A percentile compares a stretch with the other conserved stretches of the same genome.
Conservation (phyloP, 2,888 invertebrate species). For the Syrista parreyssii region DNA sequence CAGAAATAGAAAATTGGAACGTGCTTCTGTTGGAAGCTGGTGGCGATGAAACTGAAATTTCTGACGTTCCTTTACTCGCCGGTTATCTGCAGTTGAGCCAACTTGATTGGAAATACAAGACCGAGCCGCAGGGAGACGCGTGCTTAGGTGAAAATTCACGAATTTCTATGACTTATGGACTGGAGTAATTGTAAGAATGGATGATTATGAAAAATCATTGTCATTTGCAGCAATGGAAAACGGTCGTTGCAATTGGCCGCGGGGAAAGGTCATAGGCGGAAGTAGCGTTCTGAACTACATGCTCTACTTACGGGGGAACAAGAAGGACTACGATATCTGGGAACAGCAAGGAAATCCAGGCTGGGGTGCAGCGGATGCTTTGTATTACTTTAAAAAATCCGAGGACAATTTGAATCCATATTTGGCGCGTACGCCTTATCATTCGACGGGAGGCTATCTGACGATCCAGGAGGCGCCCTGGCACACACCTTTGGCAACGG, state of each 20-base stretch:
- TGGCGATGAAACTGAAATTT: slow-evolving; percentile 90
- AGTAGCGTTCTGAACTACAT: slow-evolving; percentile 91
- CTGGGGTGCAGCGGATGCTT: slow-evolving; percentile 84
- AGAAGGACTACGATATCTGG: slow-evolving; percentile 91
- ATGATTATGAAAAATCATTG: neutral
- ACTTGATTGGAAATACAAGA: slow-evolving; percentile 93
- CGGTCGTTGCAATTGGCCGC: slow-evolving; percentile 89
- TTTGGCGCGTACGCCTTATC: slow-evolving; percentile 81
- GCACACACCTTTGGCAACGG: slow-evolving; percentile 83
- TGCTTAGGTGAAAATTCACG: slow-evolving; percentile 76
- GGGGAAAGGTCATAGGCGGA: slow-evolving; percentile 93
- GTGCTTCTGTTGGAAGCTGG: slow-evolving; percentile 87
- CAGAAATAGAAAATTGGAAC: slow-evolving; percentile 83
- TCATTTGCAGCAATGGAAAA: slow-evolving; percentile 80
- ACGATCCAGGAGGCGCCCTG: slow-evolving; percentile 90
- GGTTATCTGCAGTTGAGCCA: slow-evolving; percentile 88
- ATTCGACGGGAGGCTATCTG: slow-evolving; percentile 82
- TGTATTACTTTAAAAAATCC: slow-evolving; percentile 90
- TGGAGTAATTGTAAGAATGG: neutral
- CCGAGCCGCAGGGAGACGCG: slow-evolving; percentile 84
- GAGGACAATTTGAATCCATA: slow-evolving; percentile 92
- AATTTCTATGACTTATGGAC: neutral
- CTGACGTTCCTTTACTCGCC: slow-evolving; percentile 88
- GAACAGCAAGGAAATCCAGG: slow-evolving; percentile 87
- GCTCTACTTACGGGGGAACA: slow-evolving; percentile 91